These are phyloP conservation scores for Drosophila rubida DNA, from an alignment of 2,888 invertebrate genomes.

Conservation along the genomic window DNA sequence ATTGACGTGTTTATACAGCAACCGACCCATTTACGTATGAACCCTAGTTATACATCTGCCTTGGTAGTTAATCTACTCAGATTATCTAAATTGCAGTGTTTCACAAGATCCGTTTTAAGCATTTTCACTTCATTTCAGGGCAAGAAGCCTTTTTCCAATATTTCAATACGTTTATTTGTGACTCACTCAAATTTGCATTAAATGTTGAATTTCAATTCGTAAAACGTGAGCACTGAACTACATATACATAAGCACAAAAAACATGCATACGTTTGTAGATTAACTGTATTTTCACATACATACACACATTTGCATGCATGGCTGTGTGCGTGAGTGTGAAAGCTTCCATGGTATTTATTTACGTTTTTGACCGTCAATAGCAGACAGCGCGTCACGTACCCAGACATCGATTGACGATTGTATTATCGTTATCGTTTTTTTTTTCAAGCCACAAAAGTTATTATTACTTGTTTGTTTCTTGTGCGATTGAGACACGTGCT, in stretches of 20 bases:
- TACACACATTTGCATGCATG: not conserved
- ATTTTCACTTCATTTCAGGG: too few relatives aligned
- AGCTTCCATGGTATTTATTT: constrained; percentile 17
- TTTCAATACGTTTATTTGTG: not conserved
- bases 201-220: constrained; percentile 15
- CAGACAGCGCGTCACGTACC: constrained; percentile 38
- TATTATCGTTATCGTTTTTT: constrained; percentile 45
- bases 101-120: constrained; percentile 2
- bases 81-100: not conserved
- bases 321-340: not conserved
- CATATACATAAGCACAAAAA: not conserved
- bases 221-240: constrained; percentile 27
- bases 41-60: constrained; percentile 7
- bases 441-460: constrained; percentile 19
- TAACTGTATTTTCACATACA: constrained; percentile 3
- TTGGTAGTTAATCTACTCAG: constrained; percentile 15
- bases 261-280: not conserved
- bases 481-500: constrained; percentile 39
- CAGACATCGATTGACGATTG: constrained; percentile 36
- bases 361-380: constrained; percentile 5
- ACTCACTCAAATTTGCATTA: constrained; percentile 10
- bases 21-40: constrained; percentile 42
- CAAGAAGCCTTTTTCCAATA: too few relatives aligned
- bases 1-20: constrained; percentile 47
- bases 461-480: constrained; percentile 17